These are phyloP conservation scores for Rissa tridactyla DNA, from an alignment of 2,113 vertebrate species.

Conservation along the genomic window DNA sequence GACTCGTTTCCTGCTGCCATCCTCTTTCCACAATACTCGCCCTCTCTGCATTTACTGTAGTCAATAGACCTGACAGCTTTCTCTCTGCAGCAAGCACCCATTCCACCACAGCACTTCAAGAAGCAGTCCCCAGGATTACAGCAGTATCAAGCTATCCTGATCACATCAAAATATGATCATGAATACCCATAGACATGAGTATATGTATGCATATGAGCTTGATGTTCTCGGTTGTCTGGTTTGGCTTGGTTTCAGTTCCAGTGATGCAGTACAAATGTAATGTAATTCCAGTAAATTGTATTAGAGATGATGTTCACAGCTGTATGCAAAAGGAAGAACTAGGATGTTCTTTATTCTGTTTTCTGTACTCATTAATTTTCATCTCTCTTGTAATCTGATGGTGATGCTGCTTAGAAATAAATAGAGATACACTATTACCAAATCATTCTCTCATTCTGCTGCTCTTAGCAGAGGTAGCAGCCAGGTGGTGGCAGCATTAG, in stretches of 20 bases:
- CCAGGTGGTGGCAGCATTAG: background rate
- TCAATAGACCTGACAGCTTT: background rate
- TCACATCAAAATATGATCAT: background rate
- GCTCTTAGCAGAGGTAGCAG: background rate
- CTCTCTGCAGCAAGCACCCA: background rate
- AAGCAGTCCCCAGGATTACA: background rate
- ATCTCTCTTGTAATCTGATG: background rate
- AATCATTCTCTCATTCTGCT: background rate
- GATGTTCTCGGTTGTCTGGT: background rate
- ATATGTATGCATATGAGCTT: background rate
- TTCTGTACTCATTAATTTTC: background rate
- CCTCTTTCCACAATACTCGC: background rate
- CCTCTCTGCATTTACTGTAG: background rate
- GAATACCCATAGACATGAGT: background rate
- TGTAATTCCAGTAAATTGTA: background rate
- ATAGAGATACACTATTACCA: background rate
- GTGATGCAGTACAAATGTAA: background rate
- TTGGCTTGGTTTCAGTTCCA: background rate
- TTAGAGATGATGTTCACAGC: background rate
- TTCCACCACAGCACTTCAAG: background rate
- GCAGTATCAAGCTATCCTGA: background rate
- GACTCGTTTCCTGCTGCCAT: background rate
- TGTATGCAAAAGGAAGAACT: background rate
- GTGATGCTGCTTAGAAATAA: background rate
- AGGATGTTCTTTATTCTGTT: background rate